A percentile compares a stretch with the other conserved stretches of the same genome.
These are phyloP conservation scores for Macquaria australasica DNA, from an alignment of 2,113 vertebrate genomes.

Conservation along the genomic window DNA sequence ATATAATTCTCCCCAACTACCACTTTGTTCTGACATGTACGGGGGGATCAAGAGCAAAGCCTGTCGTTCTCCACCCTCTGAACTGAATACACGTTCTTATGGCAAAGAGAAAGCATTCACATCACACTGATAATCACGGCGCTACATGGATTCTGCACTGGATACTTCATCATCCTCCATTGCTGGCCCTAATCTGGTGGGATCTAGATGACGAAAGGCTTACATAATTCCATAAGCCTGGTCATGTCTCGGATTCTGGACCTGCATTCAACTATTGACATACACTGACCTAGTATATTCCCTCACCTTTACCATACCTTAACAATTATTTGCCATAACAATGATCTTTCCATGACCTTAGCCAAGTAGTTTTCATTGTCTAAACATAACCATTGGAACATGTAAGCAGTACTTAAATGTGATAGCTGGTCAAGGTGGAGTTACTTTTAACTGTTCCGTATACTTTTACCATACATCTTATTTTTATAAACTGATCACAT, in stretches of 20 bases:
- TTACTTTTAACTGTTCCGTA: background rate
- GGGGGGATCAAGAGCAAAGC: slow-evolving; percentile 67
- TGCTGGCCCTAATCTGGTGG: slow-evolving; percentile 69
- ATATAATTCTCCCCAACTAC: slow-evolving; percentile 57
- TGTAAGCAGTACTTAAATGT: background rate
- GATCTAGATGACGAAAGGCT: slow-evolving; percentile 66
- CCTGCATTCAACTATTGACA: slow-evolving; percentile 7
- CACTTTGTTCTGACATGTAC: slow-evolving; percentile 62
- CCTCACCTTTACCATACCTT: background rate
- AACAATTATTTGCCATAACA: background rate
- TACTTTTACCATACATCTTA: background rate
- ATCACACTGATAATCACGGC: slow-evolving; percentile 48
- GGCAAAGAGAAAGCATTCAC: slow-evolving; percentile 45
- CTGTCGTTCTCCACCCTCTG: slow-evolving; percentile 45
- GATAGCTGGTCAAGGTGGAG: background rate
- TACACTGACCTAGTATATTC: background rate
- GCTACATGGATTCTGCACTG: slow-evolving; percentile 46
- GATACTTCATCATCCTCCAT: slow-evolving; percentile 53
- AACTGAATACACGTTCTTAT: slow-evolving; percentile 54
- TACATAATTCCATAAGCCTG: slow-evolving; percentile 80
- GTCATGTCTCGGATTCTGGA: slow-evolving; percentile 54
- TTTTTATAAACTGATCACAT: too few relatives aligned
- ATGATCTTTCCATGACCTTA: background rate
- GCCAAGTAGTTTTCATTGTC: background rate
- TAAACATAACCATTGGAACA: background rate